Evolutionary conservation across 2,113 vertebrate species (phyloP).

Genomic region (Vimba vimba): DNA sequence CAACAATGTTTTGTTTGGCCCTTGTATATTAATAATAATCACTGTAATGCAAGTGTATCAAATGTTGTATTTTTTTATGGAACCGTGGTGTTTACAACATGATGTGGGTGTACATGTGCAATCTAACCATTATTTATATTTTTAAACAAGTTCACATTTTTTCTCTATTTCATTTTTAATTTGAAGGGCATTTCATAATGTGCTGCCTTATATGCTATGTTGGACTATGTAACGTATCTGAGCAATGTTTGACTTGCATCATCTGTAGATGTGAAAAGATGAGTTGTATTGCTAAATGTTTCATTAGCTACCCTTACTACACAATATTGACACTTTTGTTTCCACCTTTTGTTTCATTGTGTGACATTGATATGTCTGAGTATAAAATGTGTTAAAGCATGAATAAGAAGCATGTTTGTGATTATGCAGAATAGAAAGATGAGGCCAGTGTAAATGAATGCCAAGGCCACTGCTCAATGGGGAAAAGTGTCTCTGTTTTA

Average conservation of each 20-base stretch:
- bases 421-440: constrained; percentile 27
- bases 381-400: constrained; percentile 15
- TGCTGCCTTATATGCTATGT: constrained; percentile 21
- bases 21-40: constrained; percentile 15
- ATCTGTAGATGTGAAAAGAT: not conserved
- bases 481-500: constrained; percentile 36
- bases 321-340: not conserved
- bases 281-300: not conserved
- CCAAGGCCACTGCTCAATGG: constrained; percentile 10
- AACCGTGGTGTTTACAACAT: constrained; percentile 15
- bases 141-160: not conserved
- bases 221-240: constrained; percentile 3
- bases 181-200: not conserved
- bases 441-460: constrained; percentile 31
- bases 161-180: constrained; percentile 10
- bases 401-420: constrained; percentile 38
- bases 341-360: not conserved
- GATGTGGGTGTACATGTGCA: constrained; percentile 29
- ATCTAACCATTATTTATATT: constrained; percentile 39
- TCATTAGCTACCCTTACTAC: not conserved
- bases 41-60: constrained; percentile 17
- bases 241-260: not conserved
- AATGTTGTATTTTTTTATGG: constrained; percentile 49
- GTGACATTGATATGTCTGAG: constrained; percentile 5
- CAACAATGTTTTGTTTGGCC: constrained; percentile 31